These are phyloP conservation scores for Blennius ocellaris DNA, from an alignment of 2,113 vertebrate species.

Conservation along the genomic window DNA sequence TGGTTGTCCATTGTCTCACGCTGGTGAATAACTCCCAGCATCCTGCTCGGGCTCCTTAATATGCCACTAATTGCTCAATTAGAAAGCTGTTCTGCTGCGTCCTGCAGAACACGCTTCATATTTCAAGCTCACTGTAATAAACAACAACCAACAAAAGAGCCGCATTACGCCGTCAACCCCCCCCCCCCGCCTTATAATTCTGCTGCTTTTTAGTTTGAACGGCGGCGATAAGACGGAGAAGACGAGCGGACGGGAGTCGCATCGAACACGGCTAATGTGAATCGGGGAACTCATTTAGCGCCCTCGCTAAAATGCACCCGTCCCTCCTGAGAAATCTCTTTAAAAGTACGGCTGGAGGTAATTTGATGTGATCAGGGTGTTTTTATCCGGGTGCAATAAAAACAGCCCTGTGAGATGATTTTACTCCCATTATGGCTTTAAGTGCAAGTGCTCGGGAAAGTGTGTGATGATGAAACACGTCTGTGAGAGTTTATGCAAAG, in stretches of 20 bases:
- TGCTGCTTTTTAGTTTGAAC: no score
- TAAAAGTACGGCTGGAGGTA: not conserved
- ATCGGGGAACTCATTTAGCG: not conserved
- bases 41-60: not conserved
- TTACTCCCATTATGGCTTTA: not conserved
- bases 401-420: not conserved
- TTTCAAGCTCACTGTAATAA: slow-evolving; percentile 20
- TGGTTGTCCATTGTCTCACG: slow-evolving; percentile 4
- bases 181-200: no score
- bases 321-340: not conserved
- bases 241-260: not conserved
- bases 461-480: not conserved
- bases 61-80: slow-evolving; percentile 47
- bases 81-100: not conserved
- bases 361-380: not conserved
- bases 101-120: not conserved
- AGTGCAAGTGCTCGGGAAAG: not conserved
- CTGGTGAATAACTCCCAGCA: slow-evolving; percentile 40
- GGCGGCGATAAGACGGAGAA: no score
- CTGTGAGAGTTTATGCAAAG: not conserved
- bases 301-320: not conserved
- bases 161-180: not conserved
- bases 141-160: not conserved
- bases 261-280: not conserved
- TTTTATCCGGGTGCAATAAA: not conserved